A percentile compares a stretch with the other conserved stretches of the same genome.
Evolutionary conservation across 2,797 vertebrate genomes (phyloP).

Genomic region (Acrocephalus scirpaceus): DNA sequence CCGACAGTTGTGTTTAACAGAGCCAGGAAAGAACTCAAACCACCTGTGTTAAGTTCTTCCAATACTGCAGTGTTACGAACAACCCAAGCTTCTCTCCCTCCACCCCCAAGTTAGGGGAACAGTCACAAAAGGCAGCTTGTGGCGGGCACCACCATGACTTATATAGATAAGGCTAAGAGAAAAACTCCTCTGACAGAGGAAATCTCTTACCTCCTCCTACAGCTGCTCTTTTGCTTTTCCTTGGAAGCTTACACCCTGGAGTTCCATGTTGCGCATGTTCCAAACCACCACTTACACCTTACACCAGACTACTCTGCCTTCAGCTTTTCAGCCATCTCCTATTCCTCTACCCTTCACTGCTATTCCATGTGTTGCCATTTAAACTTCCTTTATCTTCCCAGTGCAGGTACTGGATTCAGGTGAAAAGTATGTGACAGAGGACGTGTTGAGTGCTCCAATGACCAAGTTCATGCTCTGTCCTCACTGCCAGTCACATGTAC

Average conservation of each 20-base stretch:
- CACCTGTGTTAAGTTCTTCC: not conserved
- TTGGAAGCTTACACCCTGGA: not conserved
- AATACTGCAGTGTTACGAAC: not conserved
- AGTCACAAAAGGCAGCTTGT: not conserved
- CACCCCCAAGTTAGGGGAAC: accelerated
- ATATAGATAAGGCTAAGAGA: not conserved
- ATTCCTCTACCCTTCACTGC: not conserved
- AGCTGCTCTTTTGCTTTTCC: not conserved
- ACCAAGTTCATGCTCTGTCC: not conserved
- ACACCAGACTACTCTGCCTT: not conserved
- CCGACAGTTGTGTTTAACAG: not conserved
- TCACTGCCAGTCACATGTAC: not conserved
- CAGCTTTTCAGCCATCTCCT: not conserved
- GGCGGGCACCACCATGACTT: not conserved
- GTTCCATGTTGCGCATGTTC: not conserved
- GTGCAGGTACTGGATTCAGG: not conserved
- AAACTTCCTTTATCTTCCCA: not conserved
- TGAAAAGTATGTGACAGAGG: not conserved
- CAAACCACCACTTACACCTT: not conserved
- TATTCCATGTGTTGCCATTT: not conserved
- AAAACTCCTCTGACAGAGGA: not conserved
- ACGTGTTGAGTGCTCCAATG: not conserved
- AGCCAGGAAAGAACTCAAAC: not conserved
- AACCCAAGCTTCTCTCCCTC: not conserved
- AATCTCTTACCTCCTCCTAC: not conserved